Conservation (phyloP, 2,797 vertebrate species). For the Heterohyrax brucei region DNA sequence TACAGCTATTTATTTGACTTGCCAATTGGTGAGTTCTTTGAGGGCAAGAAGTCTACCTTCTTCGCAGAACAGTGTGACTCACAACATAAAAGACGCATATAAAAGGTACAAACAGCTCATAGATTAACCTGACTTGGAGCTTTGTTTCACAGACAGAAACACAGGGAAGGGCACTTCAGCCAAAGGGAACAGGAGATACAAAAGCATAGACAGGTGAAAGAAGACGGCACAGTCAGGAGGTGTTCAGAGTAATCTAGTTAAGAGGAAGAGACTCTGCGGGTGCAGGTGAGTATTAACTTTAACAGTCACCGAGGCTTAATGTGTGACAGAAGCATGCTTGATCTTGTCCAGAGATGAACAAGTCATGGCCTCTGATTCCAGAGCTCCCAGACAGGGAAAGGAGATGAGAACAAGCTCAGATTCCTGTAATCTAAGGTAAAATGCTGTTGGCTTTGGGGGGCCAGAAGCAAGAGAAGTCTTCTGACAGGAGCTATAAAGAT, state of each 20-base stretch:
- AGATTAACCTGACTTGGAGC: constrained; percentile 36
- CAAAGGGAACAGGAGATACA: constrained; percentile 39
- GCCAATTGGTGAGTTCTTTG: constrained; percentile 8
- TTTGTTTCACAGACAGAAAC: constrained; percentile 61
- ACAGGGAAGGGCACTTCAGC: not conserved
- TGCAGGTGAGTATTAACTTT: not conserved
- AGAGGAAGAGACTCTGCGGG: not conserved
- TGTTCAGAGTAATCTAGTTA: not conserved
- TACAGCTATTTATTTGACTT: constrained; percentile 25
- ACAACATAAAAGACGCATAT: not conserved
- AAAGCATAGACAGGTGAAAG: not conserved
- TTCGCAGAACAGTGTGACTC: not conserved
- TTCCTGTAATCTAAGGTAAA: not conserved
- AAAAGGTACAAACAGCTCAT: constrained; percentile 39
- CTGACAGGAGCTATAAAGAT: not conserved
- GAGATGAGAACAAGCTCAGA: constrained; percentile 48
- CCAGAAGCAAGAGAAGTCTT: not conserved
- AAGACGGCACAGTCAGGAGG: not conserved
- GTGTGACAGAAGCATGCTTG: not conserved
- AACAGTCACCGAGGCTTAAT: not conserved
- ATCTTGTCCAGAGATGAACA: not conserved
- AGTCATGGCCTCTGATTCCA: not conserved
- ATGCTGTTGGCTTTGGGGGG: not conserved
- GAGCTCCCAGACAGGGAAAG: not conserved
- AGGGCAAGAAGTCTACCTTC: constrained; percentile 44